These are phyloP conservation scores for Triplophysa dalaica DNA, from an alignment of 2,113 vertebrate species.

Conservation along the genomic window DNA sequence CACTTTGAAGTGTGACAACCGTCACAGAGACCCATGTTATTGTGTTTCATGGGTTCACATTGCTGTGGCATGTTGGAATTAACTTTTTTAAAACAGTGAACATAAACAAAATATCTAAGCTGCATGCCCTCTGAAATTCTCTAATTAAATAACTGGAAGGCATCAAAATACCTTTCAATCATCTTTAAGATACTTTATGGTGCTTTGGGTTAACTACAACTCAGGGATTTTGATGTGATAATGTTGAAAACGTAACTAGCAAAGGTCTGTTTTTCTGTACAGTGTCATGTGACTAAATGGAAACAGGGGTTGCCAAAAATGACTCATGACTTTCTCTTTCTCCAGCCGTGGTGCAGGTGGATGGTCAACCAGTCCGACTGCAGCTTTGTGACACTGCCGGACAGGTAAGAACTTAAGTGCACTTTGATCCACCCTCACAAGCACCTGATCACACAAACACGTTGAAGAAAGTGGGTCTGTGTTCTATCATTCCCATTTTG, in stretches of 20 bases:
- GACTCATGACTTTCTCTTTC: slow-evolving; percentile 39
- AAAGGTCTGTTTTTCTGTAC: not conserved
- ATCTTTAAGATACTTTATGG: not conserved
- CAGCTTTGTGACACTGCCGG: slow-evolving; percentile 84
- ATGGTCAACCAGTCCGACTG: slow-evolving; percentile 77
- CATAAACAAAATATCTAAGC: not conserved
- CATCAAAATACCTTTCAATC: no score
- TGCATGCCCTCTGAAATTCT: not conserved
- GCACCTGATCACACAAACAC: no score
- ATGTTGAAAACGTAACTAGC: not conserved
- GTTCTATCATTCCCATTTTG: not conserved
- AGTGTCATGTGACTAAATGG: slow-evolving; percentile 26
- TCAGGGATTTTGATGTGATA: no score
- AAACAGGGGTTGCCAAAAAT: slow-evolving; percentile 35
- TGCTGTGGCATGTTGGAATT: not conserved
- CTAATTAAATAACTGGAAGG: no score
- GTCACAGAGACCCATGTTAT: slow-evolving; percentile 1
- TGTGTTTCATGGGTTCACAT: slow-evolving; percentile 6
- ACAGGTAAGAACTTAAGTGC: slow-evolving; percentile 71
- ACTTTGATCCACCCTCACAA: not conserved
- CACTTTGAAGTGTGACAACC: slow-evolving; percentile 14
- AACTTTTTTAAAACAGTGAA: not conserved
- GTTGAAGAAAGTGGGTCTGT: no score
- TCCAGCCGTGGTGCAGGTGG: slow-evolving; percentile 80
- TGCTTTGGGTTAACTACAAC: no score